phyloP scores from a whole-genome alignment of 2,888 invertebrate species.

The Aporophyla nigra region DNA sequence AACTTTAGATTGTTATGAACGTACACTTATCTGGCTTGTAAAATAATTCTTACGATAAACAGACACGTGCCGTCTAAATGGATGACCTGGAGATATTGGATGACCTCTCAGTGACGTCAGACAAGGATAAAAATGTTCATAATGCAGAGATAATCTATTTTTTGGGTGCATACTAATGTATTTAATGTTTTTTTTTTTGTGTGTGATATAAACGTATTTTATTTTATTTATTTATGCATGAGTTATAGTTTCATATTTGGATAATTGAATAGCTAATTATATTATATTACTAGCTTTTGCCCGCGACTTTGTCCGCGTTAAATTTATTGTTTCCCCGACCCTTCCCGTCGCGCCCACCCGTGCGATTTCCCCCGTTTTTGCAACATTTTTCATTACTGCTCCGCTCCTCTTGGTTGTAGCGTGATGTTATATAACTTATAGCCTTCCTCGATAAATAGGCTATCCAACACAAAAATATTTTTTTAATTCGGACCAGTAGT shows the following conservation, averaged over 20 bases:
- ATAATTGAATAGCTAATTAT: neutral
- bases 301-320: too few species aligned
- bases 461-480: too few species aligned
- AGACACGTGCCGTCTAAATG: slow-evolving; percentile 53
- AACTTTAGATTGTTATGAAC: slow-evolving; percentile 64
- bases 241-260: neutral
- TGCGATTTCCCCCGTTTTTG: too few species aligned
- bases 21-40: slow-evolving; percentile 38
- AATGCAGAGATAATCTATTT: neutral
- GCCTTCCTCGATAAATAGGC: too few species aligned
- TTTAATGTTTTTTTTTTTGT: neutral
- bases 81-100: slow-evolving; percentile 40
- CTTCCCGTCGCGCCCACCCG: too few species aligned
- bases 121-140: neutral
- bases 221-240: neutral
- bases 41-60: slow-evolving; percentile 46
- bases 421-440: too few species aligned
- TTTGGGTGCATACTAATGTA: neutral
- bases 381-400: too few species aligned
- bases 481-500: too few species aligned
- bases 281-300: too few species aligned
- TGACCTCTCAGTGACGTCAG: slow-evolving; percentile 32
- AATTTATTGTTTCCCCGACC: too few species aligned
- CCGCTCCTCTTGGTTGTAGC: too few species aligned
- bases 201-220: too few species aligned